Percentiles rank a stretch among this genome's conserved stretches.
Conservation (phyloP, 2,888 invertebrate genomes). For the Aethes cnicana region DNA sequence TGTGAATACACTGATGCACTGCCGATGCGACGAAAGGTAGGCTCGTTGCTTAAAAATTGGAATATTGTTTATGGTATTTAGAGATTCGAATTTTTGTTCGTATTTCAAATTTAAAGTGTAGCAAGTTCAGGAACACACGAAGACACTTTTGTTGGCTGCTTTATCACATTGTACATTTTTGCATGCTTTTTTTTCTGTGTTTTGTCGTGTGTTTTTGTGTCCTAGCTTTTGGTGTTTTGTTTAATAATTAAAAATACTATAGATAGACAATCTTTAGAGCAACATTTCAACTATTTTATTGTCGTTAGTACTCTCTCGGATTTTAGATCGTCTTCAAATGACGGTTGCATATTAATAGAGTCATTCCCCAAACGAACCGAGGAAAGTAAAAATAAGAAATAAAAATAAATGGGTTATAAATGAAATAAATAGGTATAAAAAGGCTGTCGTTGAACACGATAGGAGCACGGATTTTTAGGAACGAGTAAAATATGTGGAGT, state of each 20-base stretch:
- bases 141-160: constrained; percentile 37
- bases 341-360: constrained; percentile 66
- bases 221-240: background rate
- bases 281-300: background rate
- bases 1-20: constrained; percentile 94
- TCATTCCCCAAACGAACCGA: constrained; percentile 49
- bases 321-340: constrained; percentile 46
- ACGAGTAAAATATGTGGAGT: constrained; percentile 37
- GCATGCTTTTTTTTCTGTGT: background rate
- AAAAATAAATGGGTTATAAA: constrained; percentile 65
- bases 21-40: constrained; percentile 95
- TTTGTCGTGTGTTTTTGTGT: background rate
- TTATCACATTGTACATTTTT: constrained; percentile 24
- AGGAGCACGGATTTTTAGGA: constrained; percentile 40
- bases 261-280: background rate
- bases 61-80: constrained; percentile 4
- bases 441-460: constrained; percentile 51
- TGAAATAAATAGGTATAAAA: constrained; percentile 66
- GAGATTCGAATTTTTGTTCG: constrained; percentile 2
- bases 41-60: constrained; percentile 15
- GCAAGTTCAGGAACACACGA: too few relatives aligned
- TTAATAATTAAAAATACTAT: background rate
- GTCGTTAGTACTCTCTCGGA: background rate
- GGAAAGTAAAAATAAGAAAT: constrained; percentile 39
- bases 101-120: background rate